Evolutionary conservation across 2,888 invertebrate species (phyloP).

Genomic region (Hirtodrosophila histrioides): DNA sequence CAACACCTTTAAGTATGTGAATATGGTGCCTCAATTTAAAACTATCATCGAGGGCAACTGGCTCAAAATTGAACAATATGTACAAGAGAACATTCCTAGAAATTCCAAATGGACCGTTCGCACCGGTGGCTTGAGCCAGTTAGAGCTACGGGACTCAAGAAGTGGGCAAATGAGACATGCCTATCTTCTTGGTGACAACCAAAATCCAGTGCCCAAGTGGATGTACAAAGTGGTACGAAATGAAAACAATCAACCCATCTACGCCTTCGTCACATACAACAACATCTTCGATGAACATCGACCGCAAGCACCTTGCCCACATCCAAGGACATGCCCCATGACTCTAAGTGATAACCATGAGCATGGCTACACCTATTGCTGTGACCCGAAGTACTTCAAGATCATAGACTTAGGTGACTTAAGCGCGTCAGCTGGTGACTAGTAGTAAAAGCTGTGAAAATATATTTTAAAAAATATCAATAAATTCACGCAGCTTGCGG

Average conservation of each 20-base stretch:
- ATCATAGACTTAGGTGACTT: no score
- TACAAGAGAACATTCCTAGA: slow-evolving; percentile 27
- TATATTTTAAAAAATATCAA: no score
- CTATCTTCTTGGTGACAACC: neutral
- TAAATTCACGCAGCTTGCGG: no score
- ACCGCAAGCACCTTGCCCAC: no score
- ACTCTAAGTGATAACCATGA: no score
- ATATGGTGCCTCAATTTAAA: slow-evolving; percentile 85
- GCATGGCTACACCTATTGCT: no score
- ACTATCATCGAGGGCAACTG: slow-evolving; percentile 86
- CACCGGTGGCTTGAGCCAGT: slow-evolving; percentile 12
- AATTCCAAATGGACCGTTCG: slow-evolving; percentile 10
- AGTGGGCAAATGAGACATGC: neutral
- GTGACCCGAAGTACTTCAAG: no score
- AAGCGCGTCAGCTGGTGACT: no score
- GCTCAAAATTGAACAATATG: slow-evolving; percentile 84
- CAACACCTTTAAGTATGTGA: slow-evolving; percentile 85
- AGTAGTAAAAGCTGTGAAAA: no score
- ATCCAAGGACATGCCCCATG: no score
- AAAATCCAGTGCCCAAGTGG: slow-evolving; percentile 11
- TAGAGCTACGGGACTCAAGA: neutral
- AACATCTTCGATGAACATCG: neutral
- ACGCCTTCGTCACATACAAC: slow-evolving; percentile 28
- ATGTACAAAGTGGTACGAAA: slow-evolving; percentile 15
- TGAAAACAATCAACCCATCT: neutral